Conservation (phyloP, 92 coral and sea anemone genomes). For the Nematostella vectensis region DNA sequence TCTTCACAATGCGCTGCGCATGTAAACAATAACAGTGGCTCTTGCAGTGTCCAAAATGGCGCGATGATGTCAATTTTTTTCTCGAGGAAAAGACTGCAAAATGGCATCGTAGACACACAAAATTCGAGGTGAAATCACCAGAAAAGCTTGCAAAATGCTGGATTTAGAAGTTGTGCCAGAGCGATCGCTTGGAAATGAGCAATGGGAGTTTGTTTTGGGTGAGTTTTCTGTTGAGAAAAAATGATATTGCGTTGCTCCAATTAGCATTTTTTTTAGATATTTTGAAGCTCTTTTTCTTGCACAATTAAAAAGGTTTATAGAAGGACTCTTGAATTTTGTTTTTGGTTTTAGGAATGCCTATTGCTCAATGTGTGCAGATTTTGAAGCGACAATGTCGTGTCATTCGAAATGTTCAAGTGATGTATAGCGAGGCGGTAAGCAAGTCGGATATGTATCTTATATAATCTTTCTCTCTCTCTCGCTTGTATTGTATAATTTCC, state of each 20-base stretch:
- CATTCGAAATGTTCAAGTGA: constrained; percentile 87
- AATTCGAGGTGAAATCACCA: neutral
- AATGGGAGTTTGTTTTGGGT: constrained; percentile 98
- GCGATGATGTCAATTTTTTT: constrained; percentile 30
- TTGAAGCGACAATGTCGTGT: constrained; percentile 90
- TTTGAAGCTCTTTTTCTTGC: neutral
- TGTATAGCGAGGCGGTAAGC: constrained; percentile 99
- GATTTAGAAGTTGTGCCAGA: constrained; percentile 99
- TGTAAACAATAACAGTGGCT: constrained; percentile 26
- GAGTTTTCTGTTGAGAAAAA: constrained; percentile 3
- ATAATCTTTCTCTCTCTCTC: too few relatives aligned
- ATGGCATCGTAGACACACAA: constrained; percentile 10
- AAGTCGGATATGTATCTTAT: too few relatives aligned
- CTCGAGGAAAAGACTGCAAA: constrained; percentile 2
- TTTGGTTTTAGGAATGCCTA: constrained; percentile 76
- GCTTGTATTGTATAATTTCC: too few relatives aligned
- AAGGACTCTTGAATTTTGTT: neutral
- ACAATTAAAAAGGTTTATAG: neutral
- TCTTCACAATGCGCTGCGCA: constrained; percentile 56
- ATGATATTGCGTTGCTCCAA: neutral
- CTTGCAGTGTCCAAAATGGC: constrained; percentile 26
- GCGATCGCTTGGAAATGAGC: constrained; percentile 95
- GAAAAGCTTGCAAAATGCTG: constrained; percentile 53
- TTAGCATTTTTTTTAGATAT: neutral
- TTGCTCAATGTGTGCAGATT: constrained; percentile 93